These are phyloP conservation scores for Poeciliopsis infans DNA, from an alignment of 2,797 vertebrate species.

Conservation along the genomic window DNA sequence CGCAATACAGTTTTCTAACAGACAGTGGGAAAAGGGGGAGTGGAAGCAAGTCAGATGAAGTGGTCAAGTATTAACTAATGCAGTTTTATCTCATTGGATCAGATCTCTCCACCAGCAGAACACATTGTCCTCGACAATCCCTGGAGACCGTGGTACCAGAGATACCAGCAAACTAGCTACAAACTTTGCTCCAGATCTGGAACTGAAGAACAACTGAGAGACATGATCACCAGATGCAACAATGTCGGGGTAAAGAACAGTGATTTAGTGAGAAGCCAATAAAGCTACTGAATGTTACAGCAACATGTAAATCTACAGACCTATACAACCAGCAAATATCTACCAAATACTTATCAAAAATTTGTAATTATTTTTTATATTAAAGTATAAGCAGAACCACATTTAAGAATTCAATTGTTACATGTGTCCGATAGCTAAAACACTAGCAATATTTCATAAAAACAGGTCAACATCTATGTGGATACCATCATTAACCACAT, in stretches of 20 bases:
- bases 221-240: slow-evolving; percentile 95
- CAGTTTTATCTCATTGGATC: slow-evolving; percentile 9
- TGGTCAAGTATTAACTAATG: background rate
- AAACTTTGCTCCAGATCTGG: slow-evolving; percentile 92
- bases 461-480: slow-evolving; percentile 91
- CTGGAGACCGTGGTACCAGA: slow-evolving; percentile 91
- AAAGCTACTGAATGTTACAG: background rate
- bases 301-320: background rate
- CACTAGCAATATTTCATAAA: background rate
- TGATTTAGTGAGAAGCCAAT: background rate
- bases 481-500: slow-evolving; percentile 94
- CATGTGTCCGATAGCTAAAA: background rate
- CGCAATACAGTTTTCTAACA: background rate
- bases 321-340: background rate
- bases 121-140: slow-evolving; percentile 82
- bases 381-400: background rate
- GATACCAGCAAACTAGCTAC: slow-evolving; percentile 94
- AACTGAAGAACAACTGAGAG: slow-evolving; percentile 85
- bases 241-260: slow-evolving; percentile 86
- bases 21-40: background rate
- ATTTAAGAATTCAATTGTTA: background rate
- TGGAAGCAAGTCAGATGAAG: background rate
- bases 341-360: background rate
- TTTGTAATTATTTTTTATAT: background rate
- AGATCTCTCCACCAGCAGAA: slow-evolving; percentile 94